phyloP scores from a whole-genome alignment of 2,888 invertebrate genomes.

The Timema cristinae region DNA sequence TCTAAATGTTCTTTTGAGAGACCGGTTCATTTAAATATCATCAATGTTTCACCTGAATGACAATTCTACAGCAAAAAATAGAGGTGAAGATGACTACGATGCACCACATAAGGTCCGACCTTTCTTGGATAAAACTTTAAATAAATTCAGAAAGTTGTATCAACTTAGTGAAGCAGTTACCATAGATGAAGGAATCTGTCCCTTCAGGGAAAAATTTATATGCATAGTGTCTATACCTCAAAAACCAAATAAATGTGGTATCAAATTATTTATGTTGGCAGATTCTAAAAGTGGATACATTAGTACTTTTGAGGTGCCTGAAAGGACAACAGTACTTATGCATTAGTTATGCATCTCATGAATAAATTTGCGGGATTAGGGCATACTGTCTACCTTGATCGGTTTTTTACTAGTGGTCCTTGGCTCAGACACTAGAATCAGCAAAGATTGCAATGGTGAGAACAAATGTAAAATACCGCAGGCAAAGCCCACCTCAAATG shows the following conservation, averaged over 20 bases:
- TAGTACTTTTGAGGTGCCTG: background rate
- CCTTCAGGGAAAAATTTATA: background rate
- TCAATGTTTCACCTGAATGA: conserved; percentile 1
- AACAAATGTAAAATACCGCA: too few relatives aligned
- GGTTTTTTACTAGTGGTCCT: too few relatives aligned
- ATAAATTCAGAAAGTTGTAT: background rate
- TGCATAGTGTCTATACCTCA: background rate
- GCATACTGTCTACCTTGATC: too few relatives aligned
- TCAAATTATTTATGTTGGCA: background rate
- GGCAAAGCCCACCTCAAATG: too few relatives aligned
- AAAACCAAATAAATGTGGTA: conserved; percentile 1
- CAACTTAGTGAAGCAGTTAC: background rate
- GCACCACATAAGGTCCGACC: background rate
- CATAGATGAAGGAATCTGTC: background rate
- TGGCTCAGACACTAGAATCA: too few relatives aligned
- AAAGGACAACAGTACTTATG: background rate
- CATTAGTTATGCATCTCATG: background rate
- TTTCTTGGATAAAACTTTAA: background rate
- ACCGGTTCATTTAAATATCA: background rate
- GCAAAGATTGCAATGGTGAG: too few relatives aligned
- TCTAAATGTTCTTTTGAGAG: background rate
- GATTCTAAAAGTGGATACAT: conserved; percentile 2
- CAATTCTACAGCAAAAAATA: background rate
- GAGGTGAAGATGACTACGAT: background rate
- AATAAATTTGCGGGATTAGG: too few relatives aligned